Evolutionary conservation across 2,888 invertebrate genomes (phyloP), one percentile per base, ranked within the genome.

Genomic region (Saturnia japonica): DNA sequence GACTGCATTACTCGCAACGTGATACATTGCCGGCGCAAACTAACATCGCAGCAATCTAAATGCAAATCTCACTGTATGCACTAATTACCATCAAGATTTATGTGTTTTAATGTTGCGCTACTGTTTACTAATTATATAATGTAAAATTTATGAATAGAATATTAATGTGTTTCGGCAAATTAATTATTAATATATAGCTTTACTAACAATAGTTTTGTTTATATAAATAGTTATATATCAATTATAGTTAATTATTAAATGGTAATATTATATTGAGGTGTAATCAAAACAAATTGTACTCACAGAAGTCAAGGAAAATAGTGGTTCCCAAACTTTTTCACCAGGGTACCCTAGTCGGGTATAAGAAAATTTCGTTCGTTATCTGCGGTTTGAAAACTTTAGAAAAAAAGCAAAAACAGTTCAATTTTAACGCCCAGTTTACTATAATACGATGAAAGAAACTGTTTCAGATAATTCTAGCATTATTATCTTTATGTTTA

Each of bases 51-150:
- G 77, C 81, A 84, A 91, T 91, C 91, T 89, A 87, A 86, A 88
- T 88, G 87, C 83, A 84, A 87, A 90, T 89, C 88, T 86, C 81
- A 83, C 19, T 81, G 81, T 78, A 79, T 80, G 76, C 73, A 72
- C 86, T 91, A 90, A 92, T 91, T 90, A 85, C 88, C 77, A 86
- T 85, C 86, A 82, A 89, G 90, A 89, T 85, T 57, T 57, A 78
- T 83, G 83, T 28, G 34, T 78, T 75, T 75, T 74, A 28, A 22
- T 67, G 40, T 71, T 68, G 51, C 64, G 19, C 43, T 70, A 70
- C 70, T 70, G 67, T 67, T 66, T 25, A 51, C 54, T 70, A 34
- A 9, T 40, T 54, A 42, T 70, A n/a, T 67, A 16, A 60, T 60
- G 66, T 67, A 51, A 43, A 25, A 28, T 8, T 66, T 42, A 40